phyloP scores from a whole-genome alignment of 92 coral and sea anemone genomes.

The Paramuricea clavata region DNA sequence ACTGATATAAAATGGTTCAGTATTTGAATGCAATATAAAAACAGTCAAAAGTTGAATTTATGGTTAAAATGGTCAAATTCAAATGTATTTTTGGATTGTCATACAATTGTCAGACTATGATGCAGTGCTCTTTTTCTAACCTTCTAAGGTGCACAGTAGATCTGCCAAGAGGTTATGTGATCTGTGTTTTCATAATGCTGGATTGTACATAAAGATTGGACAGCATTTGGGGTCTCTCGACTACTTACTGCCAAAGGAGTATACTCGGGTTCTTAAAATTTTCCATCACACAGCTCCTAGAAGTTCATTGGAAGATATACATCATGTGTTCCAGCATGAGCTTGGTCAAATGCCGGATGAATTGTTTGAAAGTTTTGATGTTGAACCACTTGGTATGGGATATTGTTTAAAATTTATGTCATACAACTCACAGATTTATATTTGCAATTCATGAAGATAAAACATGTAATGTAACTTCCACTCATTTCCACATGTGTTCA shows the following conservation, averaged over 20 bases:
- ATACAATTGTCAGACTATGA: no score
- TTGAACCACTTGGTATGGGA: constrained; percentile 68
- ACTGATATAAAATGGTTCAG: no score
- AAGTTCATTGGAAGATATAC: constrained; percentile 75
- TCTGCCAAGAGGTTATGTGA: constrained; percentile 87
- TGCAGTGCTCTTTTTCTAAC: no score
- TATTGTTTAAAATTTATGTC: no score
- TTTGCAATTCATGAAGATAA: no score
- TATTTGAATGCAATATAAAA: no score
- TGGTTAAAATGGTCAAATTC: no score
- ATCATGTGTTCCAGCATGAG: constrained; percentile 81
- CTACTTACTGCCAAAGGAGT: constrained; percentile 88
- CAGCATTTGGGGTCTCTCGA: constrained; percentile 94
- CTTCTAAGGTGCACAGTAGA: constrained; percentile 95
- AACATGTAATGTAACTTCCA: no score
- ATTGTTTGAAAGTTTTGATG: constrained; percentile 81
- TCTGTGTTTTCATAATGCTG: constrained; percentile 89
- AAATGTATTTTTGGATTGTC: no score
- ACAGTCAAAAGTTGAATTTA: no score
- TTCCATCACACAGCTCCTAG: constrained; percentile 94
- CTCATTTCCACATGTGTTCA: no score
- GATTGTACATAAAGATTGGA: constrained; percentile 93
- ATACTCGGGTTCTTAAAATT: constrained; percentile 91
- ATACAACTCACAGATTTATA: no score
- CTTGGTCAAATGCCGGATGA: constrained; percentile 75